Evolutionary conservation across 2,888 invertebrate genomes (phyloP), one percentile per base, ranked within the genome.

Genomic region (Eupithecia insigniata): DNA sequence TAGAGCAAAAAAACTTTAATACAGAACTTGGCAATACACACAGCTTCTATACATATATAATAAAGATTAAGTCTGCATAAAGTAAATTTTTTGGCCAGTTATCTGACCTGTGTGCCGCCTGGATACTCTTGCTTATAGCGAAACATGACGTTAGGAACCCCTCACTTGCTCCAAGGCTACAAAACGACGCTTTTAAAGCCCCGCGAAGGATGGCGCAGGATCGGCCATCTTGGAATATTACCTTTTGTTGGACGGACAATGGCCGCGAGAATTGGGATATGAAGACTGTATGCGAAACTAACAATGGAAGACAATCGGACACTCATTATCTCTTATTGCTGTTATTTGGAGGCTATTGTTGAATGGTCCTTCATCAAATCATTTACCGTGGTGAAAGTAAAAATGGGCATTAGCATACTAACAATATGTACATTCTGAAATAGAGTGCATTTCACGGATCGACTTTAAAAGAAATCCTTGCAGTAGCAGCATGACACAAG

Each of bases 201-300:
- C 65, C 70, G 75, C 70, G 74, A 80, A 83, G 80, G 80, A 80
- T 80, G 79, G 75, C 76, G 69, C 76, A 75, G 72, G 77, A 80
- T 76, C 72, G 81, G 84, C 85, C 84, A 85, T 87, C 83, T 88
- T 86, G 80, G 78, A 78, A 81, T 82, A 81, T 81, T 67, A 77
- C 84, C 89, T 86, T 86, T 92, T 92, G 91, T 92, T 89, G 80
- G 80, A 76, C 79, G 85, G 82, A 92, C 92, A 92, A 92, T 89
- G 85, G 89, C 83, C 81, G 81, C 86, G 87, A 82, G 87, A 89
- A 91, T 89, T 89, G 87, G 90, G 89, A 91, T 89, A 85, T 83
- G 81, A 84, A 84, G 85, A 84, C 82, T 71, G 70, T 85, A 82
- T 85, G 85, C 83, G 84, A 85, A 85, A 79, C 82, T 83, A 84